Base-by-base conservation (phyloP, 1,140 invertebrate species). In the Oscheius sp. region DNA sequence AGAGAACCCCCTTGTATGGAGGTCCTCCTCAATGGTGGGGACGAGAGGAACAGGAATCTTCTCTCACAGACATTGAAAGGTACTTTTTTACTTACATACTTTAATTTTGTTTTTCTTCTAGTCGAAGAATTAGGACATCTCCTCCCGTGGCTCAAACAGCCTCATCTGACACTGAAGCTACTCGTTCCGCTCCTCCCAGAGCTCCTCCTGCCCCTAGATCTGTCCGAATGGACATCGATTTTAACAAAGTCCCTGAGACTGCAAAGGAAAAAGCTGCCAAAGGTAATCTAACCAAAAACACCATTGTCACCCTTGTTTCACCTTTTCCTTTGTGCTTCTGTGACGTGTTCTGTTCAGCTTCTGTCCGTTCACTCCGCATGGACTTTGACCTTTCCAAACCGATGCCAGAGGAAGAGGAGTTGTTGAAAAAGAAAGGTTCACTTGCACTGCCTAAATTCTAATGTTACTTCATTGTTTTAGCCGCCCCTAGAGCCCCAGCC, bases 141-240 rank as follows among this genome's bases (percentile, higher is more conserved):
- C 64, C 64, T 0, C 38, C 64, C 23, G 15, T 13, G 7, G 15
- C 64, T 64, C 64, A 66, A 46, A 31, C 64, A 64, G 58, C 64
- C 13, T 13, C 34, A 10, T 55, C 35, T 59, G 64, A 66, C 45
- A 59, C 7, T 46, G 64, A 66, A 35, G 23, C 28, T 29, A 29
- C 59, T 3, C 26, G 59, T 15, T 64, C 35, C 18, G 20, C 46
- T 65, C 64, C 36, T 18, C 64, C 35, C 7, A 7, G 35, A 4
- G 20, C 20, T 3, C 45, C 31, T 28, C 66, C 66, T 15, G 31
- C 38, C 28, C 46, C 66, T 4, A 26, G 45, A 1, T 29, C 66
- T 18, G 45, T 68, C 13, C 45, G 66, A 64, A 68, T 68, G 66
- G 66, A 68, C 38, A 68, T 68, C 31, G 66, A 68, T 49, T 61